Evolutionary conservation across 2,888 invertebrate species (phyloP), one percentile per base, ranked within the genome.

Genomic region (Erebia palarica): DNA sequence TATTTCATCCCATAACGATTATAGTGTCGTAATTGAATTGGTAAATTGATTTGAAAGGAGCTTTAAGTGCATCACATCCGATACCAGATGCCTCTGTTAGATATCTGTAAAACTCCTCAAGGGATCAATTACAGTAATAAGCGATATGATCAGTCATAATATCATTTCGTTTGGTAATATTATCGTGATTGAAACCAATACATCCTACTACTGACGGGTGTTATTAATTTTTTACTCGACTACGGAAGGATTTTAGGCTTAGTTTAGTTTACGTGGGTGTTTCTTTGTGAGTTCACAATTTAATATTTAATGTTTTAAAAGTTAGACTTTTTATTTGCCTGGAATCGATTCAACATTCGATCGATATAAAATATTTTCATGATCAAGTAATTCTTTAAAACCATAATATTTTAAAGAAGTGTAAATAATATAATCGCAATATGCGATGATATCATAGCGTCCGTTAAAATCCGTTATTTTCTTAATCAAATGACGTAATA

Each of bases 401-500:
- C 11, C 18, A 61, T 61, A 61, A 61, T n/a, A 18, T 55, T 10
- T 3, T 18, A 18, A 55, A n/a, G n/a, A 53, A 51, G n/a, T 51
- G 8, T n/a, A 7, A 51, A 51, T 51, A n/a, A 14, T 14, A 51
- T 8, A 13, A 36, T 16, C 10, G 49, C 42, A 47, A 18, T 11
- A 8, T 13, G 47, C 47, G 49, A 49, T 63, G 63, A 63, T 63
- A 18, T 63, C 49, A 63, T 63, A 18, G 14, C 18, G 49, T 70
- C 67, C 59, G 59, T 64, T 63, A 44, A 72, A 72, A 64, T 58
- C 67, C 72, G 72, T 69, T 72, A 70, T 64, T 69, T 69, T 69
- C 66, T 5, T 36, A 36, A 36, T 36, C 0, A 36, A 59, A 58
- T 72, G 61, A 72, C 69, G 72, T 72, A 58, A 72, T 8, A 11